Evolutionary conservation across 53 echinoderm and acorn worm genomes (phyloP).

Genomic region (Henricia sp.): DNA sequence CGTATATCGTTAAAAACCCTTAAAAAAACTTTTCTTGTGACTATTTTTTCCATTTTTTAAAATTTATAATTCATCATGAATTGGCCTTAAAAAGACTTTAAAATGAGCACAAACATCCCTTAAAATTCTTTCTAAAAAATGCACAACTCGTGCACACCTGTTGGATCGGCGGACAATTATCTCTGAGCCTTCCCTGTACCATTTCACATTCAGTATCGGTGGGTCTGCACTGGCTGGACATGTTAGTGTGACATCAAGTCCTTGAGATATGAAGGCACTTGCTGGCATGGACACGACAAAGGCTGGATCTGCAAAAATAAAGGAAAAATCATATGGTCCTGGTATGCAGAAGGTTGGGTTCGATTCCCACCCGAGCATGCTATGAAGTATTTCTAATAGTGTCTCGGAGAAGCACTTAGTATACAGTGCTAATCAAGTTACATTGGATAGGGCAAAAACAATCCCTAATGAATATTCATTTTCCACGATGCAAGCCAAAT

Average conservation of each 20-base stretch:
- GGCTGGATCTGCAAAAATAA: constrained; percentile 77
- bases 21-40: too few relatives aligned
- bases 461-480: too few relatives aligned
- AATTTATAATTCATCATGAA: too few relatives aligned
- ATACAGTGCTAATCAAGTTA: too few relatives aligned
- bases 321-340: not conserved
- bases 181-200: constrained; percentile 76
- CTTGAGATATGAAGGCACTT: constrained; percentile 67
- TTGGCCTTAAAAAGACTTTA: too few relatives aligned
- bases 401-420: too few relatives aligned
- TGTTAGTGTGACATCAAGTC: constrained; percentile 65
- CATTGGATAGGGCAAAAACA: too few relatives aligned
- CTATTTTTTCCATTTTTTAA: not conserved
- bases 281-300: constrained; percentile 83
- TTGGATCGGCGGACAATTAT: constrained; percentile 63
- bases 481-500: too few relatives aligned
- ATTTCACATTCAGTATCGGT: constrained; percentile 69
- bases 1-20: too few relatives aligned
- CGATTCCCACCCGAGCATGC: too few relatives aligned
- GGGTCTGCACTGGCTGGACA: constrained; percentile 84
- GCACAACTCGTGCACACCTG: constrained; percentile 49
- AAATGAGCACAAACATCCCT: not conserved
- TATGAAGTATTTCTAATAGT: too few relatives aligned
- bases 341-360: constrained; percentile 82
- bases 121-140: not conserved